Percentiles rank a stretch among this genome's conserved stretches.
phyloP scores from a whole-genome alignment of 2,888 invertebrate species.

The Platycheirus albimanus region DNA sequence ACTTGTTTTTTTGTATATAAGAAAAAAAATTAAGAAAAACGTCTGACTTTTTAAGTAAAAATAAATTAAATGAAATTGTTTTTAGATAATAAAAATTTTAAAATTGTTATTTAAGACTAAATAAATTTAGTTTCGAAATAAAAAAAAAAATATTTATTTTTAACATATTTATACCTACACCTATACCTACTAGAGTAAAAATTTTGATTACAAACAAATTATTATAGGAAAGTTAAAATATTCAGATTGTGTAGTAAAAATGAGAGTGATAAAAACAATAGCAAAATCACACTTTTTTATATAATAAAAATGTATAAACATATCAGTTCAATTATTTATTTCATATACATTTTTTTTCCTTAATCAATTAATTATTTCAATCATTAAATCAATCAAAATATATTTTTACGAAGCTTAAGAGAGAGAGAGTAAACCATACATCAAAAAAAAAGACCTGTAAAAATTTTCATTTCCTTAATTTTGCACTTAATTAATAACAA shows the following conservation, averaged over 20 bases:
- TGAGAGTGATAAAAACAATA: constrained; percentile 42
- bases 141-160: constrained; percentile 61
- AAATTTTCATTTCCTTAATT: constrained; percentile 28
- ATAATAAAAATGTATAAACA: constrained; percentile 68
- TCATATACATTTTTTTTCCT: constrained; percentile 63
- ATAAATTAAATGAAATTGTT: constrained; percentile 21
- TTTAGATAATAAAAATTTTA: constrained; percentile 43
- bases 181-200: constrained; percentile 49
- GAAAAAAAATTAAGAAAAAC: constrained; percentile 42
- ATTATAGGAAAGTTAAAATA: constrained; percentile 12
- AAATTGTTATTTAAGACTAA: constrained; percentile 55
- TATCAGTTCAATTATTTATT: constrained; percentile 75
- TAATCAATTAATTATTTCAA: constrained; percentile 12
- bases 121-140: constrained; percentile 47
- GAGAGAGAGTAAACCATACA: constrained; percentile 2
- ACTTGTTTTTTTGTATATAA: constrained; percentile 53
- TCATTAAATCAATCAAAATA: background rate
- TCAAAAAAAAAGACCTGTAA: constrained; percentile 65
- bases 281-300: constrained; percentile 60
- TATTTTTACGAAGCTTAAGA: constrained; percentile 57
- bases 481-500: constrained; percentile 75
- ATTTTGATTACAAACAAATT: constrained; percentile 41
- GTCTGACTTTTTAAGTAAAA: constrained; percentile 51
- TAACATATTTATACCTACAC: constrained; percentile 46
- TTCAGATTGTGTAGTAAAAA: constrained; percentile 49